Percentiles rank a stretch among this genome's conserved stretches.
Conservation (phyloP, 1,140 invertebrate species). For the Marisa cornuarietis region DNA sequence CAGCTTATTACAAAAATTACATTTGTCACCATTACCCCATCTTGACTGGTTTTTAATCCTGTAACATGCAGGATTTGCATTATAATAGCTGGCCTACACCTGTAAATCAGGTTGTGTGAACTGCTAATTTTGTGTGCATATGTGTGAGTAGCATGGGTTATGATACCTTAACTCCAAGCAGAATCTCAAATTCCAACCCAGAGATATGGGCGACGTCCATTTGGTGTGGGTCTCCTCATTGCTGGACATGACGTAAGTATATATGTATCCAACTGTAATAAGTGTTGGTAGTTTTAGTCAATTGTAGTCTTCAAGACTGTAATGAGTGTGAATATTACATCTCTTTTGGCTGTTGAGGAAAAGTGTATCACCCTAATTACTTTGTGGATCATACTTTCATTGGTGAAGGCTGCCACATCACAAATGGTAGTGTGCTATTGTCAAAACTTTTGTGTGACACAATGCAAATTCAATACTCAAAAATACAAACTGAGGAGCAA, state of each 20-base stretch:
- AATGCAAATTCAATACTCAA: no score
- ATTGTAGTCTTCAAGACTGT: no score
- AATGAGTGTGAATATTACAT: no score
- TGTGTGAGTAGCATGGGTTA: background rate
- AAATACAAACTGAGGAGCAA: no score
- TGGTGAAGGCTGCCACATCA: no score
- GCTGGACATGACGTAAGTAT: conserved; percentile 93
- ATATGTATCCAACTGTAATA: background rate
- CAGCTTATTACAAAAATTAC: no score
- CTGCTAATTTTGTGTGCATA: background rate
- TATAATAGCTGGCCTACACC: background rate
- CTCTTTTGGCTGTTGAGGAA: no score
- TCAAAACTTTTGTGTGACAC: no score
- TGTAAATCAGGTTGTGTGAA: background rate
- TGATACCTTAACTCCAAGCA: conserved; percentile 43
- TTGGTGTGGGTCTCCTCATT: conserved; percentile 95
- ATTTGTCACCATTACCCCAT: background rate
- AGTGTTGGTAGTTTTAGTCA: background rate
- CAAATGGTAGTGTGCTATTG: no score
- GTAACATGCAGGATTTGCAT: background rate
- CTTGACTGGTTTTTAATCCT: background rate
- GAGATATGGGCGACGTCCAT: conserved; percentile 94
- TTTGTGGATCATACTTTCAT: no score
- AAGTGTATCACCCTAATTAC: no score
- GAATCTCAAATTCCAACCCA: conserved; percentile 98